Evolutionary conservation across 1,140 invertebrate species (phyloP), one percentile per base, ranked within the genome.

Genomic region (Drosophila nikananu): DNA sequence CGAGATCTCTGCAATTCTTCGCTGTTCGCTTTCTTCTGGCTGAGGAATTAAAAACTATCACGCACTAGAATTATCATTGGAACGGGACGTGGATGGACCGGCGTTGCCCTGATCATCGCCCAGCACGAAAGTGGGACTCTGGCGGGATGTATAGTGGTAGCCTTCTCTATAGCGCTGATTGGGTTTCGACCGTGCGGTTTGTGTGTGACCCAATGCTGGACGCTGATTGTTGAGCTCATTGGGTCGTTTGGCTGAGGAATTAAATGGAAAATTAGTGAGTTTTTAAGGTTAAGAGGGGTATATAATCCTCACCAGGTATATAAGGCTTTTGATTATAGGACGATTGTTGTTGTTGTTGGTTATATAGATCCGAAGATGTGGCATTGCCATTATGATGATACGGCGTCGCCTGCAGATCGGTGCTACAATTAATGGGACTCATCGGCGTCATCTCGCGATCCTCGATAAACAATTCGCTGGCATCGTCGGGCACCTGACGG

Each of bases 241-340:
- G 81, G 92, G 92, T 92, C 92, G 72, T 93, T 93, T 93, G 83
- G 87, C 92, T 93, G 63, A 0, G 30, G 52, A 27, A 15, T 32
- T 15, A 25, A 30, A 23, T 42, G 39, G 12, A 13, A 39, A 32
- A 27, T 27, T 19, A 15, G 32, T n/a, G n/a, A 30, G n/a, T 15
- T 54, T 52, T 3, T 5, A 32, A 30, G 8, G 3, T 10, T 32
- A 2, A 25, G 23, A 0, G 3, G 7, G 27, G n/a, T n/a, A n/a
- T n/a, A n/a, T n/a, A n/a, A 10, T 55, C 13, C 78, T 74, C 59
- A 93, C 92, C 92, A 93, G 92, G 92, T 93, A 93, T 93, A 93
- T 93, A 93, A 93, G 92, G 92, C 92, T 93, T 93, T 93, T 93
- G 92, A 93, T 93, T 93, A 92, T 89, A 93, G 86, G 92, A 93